Conservation (phyloP, 2,797 vertebrate species). For the Megalops cyprinoides region DNA sequence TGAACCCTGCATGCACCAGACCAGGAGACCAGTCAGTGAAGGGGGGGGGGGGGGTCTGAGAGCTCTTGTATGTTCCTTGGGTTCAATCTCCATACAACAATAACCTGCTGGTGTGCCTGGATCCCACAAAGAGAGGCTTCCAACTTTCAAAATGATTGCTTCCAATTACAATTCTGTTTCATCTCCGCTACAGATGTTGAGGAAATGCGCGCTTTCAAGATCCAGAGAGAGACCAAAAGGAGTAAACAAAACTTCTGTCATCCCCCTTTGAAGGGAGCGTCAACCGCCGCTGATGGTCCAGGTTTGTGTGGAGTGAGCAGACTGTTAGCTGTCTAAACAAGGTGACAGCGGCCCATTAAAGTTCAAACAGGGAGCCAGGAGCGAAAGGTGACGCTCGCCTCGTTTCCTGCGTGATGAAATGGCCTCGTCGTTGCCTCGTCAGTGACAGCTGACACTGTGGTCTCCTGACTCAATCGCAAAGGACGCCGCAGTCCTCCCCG, state of each 20-base stretch:
- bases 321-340: constrained; percentile 60
- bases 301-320: constrained; percentile 47
- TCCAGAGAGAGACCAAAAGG: constrained; percentile 50
- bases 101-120: constrained; percentile 25
- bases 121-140: constrained; percentile 35
- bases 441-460: constrained; percentile 52
- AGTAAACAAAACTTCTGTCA: constrained; percentile 54
- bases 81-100: constrained; percentile 28
- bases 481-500: not conserved
- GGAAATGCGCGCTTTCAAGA: constrained; percentile 46
- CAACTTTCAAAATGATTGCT: constrained; percentile 44
- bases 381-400: constrained; percentile 59
- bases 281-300: constrained; percentile 56
- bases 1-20: not conserved
- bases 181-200: constrained; percentile 59
- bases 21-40: not conserved
- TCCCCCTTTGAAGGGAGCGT: constrained; percentile 50
- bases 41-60: not conserved
- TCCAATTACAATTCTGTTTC: constrained; percentile 62
- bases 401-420: constrained; percentile 48
- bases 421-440: constrained; percentile 37
- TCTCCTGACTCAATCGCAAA: constrained; percentile 32
- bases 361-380: constrained; percentile 56
- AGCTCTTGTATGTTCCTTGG: not conserved
- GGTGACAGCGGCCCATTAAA: constrained; percentile 47